Percentiles rank a stretch among this genome's conserved stretches.
Evolutionary conservation across 1,140 invertebrate species (phyloP).

Genomic region (Diorhabda carinulata): DNA sequence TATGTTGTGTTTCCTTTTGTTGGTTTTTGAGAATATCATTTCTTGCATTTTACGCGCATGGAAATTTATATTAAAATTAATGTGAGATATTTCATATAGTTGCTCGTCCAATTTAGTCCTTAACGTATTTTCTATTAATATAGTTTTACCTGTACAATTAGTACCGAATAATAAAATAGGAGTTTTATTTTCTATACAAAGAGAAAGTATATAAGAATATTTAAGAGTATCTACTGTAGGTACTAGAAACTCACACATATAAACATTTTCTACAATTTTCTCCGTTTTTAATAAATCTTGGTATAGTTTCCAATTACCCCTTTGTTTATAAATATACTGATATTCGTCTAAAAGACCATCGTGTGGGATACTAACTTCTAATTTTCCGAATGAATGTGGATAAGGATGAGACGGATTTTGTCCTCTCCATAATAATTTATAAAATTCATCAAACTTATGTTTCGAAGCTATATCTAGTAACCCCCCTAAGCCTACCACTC

Average conservation of each 20-base stretch:
- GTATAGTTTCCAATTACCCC: constrained; percentile 69
- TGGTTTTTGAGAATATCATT: constrained; percentile 76
- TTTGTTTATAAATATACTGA: constrained; percentile 65
- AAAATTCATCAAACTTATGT: constrained; percentile 68
- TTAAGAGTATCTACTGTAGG: constrained; percentile 83
- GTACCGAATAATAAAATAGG: constrained; percentile 79
- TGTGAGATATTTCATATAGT: constrained; percentile 68
- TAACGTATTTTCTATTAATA: constrained; percentile 79
- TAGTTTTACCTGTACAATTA: constrained; percentile 88
- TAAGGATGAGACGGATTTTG: constrained; percentile 58
- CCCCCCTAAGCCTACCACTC: constrained; percentile 79
- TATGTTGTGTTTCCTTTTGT: constrained; percentile 70
- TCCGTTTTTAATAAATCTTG: constrained; percentile 60
- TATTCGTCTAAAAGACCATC: constrained; percentile 77
- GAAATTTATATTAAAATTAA: constrained; percentile 84
- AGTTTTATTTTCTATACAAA: constrained; percentile 63
- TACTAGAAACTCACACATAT: constrained; percentile 69
- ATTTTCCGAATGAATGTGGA: constrained; percentile 61
- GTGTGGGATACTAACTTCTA: constrained; percentile 68
- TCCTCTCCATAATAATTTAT: constrained; percentile 56
- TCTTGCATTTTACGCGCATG: constrained; percentile 81
- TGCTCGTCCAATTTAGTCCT: constrained; percentile 71
- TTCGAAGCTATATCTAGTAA: constrained; percentile 67
- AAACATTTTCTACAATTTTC: constrained; percentile 55
- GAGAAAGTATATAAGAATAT: constrained; percentile 62